phyloP scores from a whole-genome alignment of 1,140 invertebrate genomes.

The Macrobrachium rosenbergii region DNA sequence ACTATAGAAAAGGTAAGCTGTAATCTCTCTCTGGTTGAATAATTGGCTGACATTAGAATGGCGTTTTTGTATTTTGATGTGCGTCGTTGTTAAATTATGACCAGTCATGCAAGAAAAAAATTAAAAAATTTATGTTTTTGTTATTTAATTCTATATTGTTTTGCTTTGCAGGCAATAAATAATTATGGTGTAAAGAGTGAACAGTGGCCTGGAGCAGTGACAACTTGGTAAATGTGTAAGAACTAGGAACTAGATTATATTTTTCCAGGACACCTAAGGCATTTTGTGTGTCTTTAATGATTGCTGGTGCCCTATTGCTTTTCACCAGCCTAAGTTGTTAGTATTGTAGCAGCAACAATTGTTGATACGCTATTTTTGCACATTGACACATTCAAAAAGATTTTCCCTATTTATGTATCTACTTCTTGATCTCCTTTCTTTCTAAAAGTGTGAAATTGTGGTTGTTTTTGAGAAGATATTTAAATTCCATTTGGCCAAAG shows the following conservation, averaged over 20 bases:
- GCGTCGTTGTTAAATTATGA: no score
- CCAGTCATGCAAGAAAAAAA: not conserved
- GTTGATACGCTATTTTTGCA: slow-evolving; percentile 43
- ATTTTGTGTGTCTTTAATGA: not conserved
- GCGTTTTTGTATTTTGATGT: no score
- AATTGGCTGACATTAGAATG: no score
- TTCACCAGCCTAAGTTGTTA: slow-evolving; percentile 18
- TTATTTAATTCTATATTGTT: slow-evolving; percentile 9
- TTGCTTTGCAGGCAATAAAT: slow-evolving; percentile 48
- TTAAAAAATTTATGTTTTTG: no score
- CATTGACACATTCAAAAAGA: not conserved
- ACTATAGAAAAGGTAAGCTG: slow-evolving; percentile 59
- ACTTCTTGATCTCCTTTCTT: no score
- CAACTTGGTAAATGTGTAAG: slow-evolving; percentile 40
- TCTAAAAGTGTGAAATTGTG: not conserved
- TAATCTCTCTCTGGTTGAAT: not conserved
- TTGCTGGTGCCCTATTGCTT: not conserved
- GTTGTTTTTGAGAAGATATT: not conserved
- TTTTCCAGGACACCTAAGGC: not conserved
- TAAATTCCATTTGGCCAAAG: slow-evolving; percentile 16
- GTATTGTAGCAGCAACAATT: slow-evolving; percentile 28
- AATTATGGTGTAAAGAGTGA: slow-evolving; percentile 52
- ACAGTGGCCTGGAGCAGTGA: slow-evolving; percentile 41
- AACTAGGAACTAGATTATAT: not conserved
- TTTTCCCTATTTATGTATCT: no score